Evolutionary conservation across 2,797 vertebrate genomes (phyloP), one percentile per base, ranked within the genome.

Genomic region (Poecilia velifera): DNA sequence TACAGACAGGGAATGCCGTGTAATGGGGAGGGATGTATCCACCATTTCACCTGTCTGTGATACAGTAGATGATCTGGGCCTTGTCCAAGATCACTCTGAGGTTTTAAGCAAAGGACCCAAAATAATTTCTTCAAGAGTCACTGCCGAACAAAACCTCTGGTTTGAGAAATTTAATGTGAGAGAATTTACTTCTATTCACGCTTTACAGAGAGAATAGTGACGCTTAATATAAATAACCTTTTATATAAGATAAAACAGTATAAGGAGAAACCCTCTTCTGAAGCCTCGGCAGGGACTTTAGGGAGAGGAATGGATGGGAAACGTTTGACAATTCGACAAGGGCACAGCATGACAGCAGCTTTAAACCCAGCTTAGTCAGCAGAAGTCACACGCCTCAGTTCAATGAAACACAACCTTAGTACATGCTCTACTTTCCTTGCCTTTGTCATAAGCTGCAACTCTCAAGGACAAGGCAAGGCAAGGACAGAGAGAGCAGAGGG

Each of bases 341-440:
- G 41, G 41, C 68, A 71, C 41, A 71, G 68, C 41, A 45, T 45
- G 68, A 71, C 68, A 71, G 68, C 25, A 71, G 68, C 41, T 28
- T 14, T 71, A 43, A 71, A 45, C 22, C 68, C 41, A 71, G 68
- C 68, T 71, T 25, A 71, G 68, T 71, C 68, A 71, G 68, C 68
- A 28, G 41, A 68, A 45, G 68, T 71, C 68, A 45, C 68, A 14
- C 36, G 20, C 68, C 41, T 45, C 68, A 28, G 25, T n/a, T 45
- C 68, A 71, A 16, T 71, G 13, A 71, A 71, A 71, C 66, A 43
- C 41, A 71, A 45, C 68, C 68, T 71, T 71, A 71, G 68, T 43
- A 45, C 68, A 45, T 43, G 68, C 41, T 71, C 68, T 28, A 45
- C 41, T 71, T 71, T 71, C 68, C 41, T 41, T 75, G 77, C 75